Percentiles rank a stretch among this genome's conserved stretches.
phyloP scores from a whole-genome alignment of 2,888 invertebrate genomes.

The Flabesymbios commensalis region DNA sequence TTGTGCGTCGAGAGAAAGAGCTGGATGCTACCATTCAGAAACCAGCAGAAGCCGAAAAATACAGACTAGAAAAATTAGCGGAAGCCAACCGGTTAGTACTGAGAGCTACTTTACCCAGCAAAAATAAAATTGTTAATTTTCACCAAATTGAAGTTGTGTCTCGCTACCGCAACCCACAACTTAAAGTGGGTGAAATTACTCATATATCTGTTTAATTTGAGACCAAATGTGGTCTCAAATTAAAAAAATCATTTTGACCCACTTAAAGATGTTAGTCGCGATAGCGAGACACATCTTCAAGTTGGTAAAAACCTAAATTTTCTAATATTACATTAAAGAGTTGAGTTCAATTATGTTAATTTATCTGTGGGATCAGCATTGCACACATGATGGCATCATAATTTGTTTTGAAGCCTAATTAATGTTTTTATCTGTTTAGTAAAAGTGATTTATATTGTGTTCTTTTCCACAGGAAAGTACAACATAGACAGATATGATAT shows the following conservation, averaged over 20 bases:
- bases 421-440: not conserved
- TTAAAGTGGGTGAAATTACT: too few relatives aligned
- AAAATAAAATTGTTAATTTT: too few relatives aligned
- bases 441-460: too few relatives aligned
- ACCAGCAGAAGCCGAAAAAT: conserved; percentile 95
- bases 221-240: not conserved
- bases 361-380: not conserved
- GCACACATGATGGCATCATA: not conserved
- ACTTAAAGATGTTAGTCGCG: too few relatives aligned
- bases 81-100: conserved; percentile 77
- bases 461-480: too few relatives aligned
- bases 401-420: not conserved
- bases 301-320: too few relatives aligned
- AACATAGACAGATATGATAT: too few relatives aligned
- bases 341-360: too few relatives aligned
- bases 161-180: too few relatives aligned
- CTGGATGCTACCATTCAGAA: conserved; percentile 89
- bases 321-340: not conserved
- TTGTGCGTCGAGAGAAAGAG: conserved; percentile 85
- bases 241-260: not conserved
- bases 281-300: too few relatives aligned
- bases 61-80: conserved; percentile 85
- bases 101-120: not conserved
- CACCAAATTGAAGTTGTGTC: too few relatives aligned
- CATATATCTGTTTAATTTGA: too few relatives aligned